These are phyloP conservation scores for Dryobates pubescens DNA, from an alignment of 2,797 vertebrate species.

Conservation along the genomic window DNA sequence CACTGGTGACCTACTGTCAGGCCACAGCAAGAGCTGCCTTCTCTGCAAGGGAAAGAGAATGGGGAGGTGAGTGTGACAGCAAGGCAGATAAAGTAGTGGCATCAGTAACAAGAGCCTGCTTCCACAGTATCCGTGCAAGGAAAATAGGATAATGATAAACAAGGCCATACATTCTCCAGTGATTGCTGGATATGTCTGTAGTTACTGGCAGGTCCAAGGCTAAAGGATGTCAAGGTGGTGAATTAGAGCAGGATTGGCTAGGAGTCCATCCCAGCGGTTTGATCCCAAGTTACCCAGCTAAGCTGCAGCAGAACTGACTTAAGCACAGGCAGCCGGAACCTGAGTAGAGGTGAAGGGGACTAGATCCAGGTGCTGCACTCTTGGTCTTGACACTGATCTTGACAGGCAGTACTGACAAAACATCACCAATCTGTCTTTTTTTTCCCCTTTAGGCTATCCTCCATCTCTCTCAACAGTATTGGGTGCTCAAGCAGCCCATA, in stretches of 20 bases:
- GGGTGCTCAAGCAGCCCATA: background rate
- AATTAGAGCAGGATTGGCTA: background rate
- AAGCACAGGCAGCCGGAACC: background rate
- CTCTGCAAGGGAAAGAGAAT: background rate
- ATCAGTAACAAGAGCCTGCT: background rate
- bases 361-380: background rate
- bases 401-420: background rate
- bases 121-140: background rate
- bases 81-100: background rate
- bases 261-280: background rate
- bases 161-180: accelerated
- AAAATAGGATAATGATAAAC: background rate
- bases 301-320: background rate
- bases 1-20: background rate
- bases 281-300: background rate
- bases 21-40: background rate
- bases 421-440: background rate
- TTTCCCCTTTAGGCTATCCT: background rate
- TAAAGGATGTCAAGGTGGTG: background rate
- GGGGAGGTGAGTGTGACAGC: background rate
- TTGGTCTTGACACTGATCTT: background rate
- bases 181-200: background rate
- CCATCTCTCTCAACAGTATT: background rate
- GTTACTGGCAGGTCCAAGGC: background rate
- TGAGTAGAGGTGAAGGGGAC: background rate